Base-by-base conservation (phyloP, 2,797 vertebrate genomes). In the Calcarius lapponicus region DNA sequence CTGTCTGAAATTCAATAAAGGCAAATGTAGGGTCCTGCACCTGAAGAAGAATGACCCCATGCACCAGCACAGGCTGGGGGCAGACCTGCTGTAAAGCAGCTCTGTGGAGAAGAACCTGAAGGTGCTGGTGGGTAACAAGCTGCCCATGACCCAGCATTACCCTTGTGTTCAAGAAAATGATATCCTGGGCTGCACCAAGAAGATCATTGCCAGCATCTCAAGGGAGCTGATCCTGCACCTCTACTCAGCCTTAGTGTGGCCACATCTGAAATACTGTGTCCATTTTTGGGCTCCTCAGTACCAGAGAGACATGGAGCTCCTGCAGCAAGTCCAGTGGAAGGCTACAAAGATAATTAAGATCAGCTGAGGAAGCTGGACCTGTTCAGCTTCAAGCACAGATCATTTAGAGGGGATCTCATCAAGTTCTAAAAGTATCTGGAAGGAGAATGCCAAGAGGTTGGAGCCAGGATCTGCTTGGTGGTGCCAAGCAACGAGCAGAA, bases 101-200 rank as follows among this genome's bases (percentile, higher is more conserved):
- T 90, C 38, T 51, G 13, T 7, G 9, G 34, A 74, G 53, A 74
- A 81, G 40, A 34, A n/a, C 22, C 29, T 56, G 13, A 6, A 25
- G 11, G 11, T 51, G 21, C 45, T 31, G 45, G 10, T 13, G 13
- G 7, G 3, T 20, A 56, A 42, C 31, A 50, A 65, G 13, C 20
- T 42, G 7, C 34, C 9, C 0, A 0, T 43, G 17, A 36, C 11
- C 21, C 34, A 65, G 13, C 25, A 25, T 3, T 40, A 4, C 5
- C 6, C 13, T 20, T 56, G 25, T 48, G 42, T 24, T 19, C 21
- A 43, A 50, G 45, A 60, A 69, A 47, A 20, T 36, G 13, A 6
- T 42, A 50, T 43, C 11, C 51, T 50, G 43, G 12, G 7, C 11
- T 19, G 25, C 13, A 26, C 26, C 58, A 58, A 21, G 11, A 58